Percentiles rank a stretch among this genome's conserved stretches.
Conservation (phyloP, 2,888 invertebrate species). For the Geophilus truncorum region DNA sequence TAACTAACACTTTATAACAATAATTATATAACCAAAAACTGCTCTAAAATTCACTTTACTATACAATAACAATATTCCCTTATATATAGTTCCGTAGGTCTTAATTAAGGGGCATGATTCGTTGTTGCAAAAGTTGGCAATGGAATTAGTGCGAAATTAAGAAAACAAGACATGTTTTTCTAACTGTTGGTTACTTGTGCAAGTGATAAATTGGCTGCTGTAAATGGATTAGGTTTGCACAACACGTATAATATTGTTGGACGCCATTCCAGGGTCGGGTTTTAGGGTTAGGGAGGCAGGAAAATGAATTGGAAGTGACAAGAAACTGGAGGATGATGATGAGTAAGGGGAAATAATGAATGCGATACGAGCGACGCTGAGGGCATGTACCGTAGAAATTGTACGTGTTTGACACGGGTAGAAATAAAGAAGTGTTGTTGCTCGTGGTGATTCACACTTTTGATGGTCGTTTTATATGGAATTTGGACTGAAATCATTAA, state of each 20-base stretch:
- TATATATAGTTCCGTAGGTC: no score
- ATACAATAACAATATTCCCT: no score
- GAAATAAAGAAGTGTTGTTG: background rate
- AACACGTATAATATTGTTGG: background rate
- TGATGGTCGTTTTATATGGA: background rate
- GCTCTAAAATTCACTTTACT: no score
- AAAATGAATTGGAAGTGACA: slow-evolving; percentile 3
- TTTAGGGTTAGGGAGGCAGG: background rate
- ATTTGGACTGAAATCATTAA: slow-evolving; percentile 1
- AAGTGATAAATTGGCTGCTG: background rate
- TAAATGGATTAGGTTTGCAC: slow-evolving; percentile 1
- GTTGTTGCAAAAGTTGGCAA: no score
- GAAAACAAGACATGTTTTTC: background rate
- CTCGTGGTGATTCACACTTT: background rate
- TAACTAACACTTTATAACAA: no score
- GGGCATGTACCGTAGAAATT: background rate
- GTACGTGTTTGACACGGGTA: background rate
- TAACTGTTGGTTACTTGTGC: background rate
- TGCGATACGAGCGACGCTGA: background rate
- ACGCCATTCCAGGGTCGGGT: background rate
- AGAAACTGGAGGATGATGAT: background rate
- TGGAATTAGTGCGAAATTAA: background rate
- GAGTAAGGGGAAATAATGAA: background rate
- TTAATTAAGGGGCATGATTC: no score
- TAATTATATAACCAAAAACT: no score